Base-by-base conservation (phyloP, 2,797 vertebrate genomes). In the Peromyscus eremicus region DNA sequence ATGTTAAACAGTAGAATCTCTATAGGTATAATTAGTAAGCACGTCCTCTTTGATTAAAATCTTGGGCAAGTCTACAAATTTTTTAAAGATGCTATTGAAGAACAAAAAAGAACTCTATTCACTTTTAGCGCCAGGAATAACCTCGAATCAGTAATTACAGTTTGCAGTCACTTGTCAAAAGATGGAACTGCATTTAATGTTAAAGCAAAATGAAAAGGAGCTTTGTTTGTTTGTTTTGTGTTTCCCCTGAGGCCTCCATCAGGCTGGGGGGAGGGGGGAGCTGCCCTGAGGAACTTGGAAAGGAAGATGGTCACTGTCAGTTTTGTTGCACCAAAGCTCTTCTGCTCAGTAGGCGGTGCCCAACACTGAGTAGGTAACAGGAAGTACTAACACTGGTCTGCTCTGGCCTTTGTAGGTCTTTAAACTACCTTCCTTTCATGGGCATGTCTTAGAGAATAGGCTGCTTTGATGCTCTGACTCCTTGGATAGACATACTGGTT, bases 1-100 rank as follows among this genome's bases (percentile, higher is more conserved):
- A 73, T 88, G 27, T 57, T 89, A 37, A 93, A 46, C 19, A 93
- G 66, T 79, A 95, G n/a, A 3, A 57, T 89, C 49, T 89, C 19
- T 89, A 1, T 66, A 95, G 64, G 16, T 66, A 40, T 23, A 94
- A 8, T 94, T 49, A 46, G 64, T 94, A 91, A 93, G 29, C 34
- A 46, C 23, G 83, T 49, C 9, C 4, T 91, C 82, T 32, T 94
- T 81, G n/a, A 46, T 90, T 96, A 93, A 96, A 86, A 79, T 73
- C 32, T 94, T 90, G 32, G 17, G 29, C 19, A 92, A 9, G 91
- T 91, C 55, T 55, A 1, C 82, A 89, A 62, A 87, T 86, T 94
- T 57, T 93, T 64, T 96, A 16, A 17, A 68, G 21, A 89, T 92
- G 55, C 32, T 89, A 0, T 79, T 92, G 55, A 43, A 87, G n/a